Evolutionary conservation across 2,888 invertebrate species (phyloP), one percentile per base, ranked within the genome.

Genomic region (Nebria brevicollis): DNA sequence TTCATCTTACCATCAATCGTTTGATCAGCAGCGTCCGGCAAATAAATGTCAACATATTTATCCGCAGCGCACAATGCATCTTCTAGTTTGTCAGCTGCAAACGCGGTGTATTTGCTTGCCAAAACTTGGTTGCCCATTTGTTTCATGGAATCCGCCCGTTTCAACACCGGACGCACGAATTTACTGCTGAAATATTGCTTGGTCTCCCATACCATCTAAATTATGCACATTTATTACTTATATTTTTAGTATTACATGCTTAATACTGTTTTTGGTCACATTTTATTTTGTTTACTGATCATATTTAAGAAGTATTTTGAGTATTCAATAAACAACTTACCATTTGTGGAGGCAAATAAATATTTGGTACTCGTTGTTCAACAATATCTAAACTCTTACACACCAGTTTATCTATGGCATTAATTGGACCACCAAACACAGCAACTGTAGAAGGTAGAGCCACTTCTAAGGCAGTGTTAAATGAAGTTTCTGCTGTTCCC

Each of bases 311-410:
- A 68, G n/a, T 6, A 68, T 25, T 64, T 64, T 25, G 15, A 42
- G 13, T 66, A 41, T 20, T 20, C 25, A 72, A 72, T 75, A 74
- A 41, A 13, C 68, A 78, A 87, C 91, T 92, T 91, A 97, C 97
- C 91, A 95, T 92, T 90, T 96, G 93, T 8, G 97, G 96, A 5
- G 97, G 96, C 84, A 96, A 90, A 87, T 94, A 93, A 82, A 97
- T 94, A 1, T 94, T 93, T 0, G 97, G 97, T 74, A 96, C 94
- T 82, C 93, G 92, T 86, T 95, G 93, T 88, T 97, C 97, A n/a
- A 97, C 93, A 66, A 95, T 92, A 84, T 96, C 96, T 83, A 97
- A 92, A 81, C 96, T 95, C 87, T 93, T 94, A 89, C 96, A 97
- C 83, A 97, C 92, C 83, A 96, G 91, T 83, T 91, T 91, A 89